Conservation (phyloP, 1,140 invertebrate genomes). For the Tetramorium simillimum region DNA sequence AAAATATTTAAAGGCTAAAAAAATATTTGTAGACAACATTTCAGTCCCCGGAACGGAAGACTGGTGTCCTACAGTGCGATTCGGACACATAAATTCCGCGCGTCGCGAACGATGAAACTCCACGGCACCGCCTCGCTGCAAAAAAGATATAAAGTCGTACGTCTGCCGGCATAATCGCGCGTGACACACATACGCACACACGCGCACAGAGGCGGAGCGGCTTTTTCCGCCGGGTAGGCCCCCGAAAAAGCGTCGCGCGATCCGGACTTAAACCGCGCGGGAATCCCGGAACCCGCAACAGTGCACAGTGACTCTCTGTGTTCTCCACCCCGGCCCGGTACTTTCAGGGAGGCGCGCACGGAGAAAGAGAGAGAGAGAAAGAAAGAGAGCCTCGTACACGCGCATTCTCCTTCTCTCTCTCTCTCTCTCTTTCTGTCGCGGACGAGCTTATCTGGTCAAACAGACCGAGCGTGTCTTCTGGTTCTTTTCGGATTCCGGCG, state of each 20-base stretch:
- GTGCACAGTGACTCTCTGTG: slow-evolving; percentile 43
- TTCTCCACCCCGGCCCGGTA: slow-evolving; percentile 4
- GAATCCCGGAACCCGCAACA: slow-evolving; percentile 51
- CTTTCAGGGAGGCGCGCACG: background rate
- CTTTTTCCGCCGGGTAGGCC: slow-evolving; percentile 31
- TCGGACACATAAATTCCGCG: slow-evolving; percentile 6
- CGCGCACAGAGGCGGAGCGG: background rate
- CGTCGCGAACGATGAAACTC: slow-evolving; percentile 17
- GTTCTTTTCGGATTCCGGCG: slow-evolving; percentile 49
- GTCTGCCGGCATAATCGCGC: slow-evolving; percentile 52
- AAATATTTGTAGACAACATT: background rate
- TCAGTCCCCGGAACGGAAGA: background rate
- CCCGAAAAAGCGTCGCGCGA: slow-evolving; percentile 52
- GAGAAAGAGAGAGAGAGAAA: background rate
- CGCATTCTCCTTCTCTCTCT: background rate
- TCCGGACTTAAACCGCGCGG: slow-evolving; percentile 45
- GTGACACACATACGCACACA: background rate
- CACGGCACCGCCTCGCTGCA: slow-evolving; percentile 11
- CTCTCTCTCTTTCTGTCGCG: background rate
- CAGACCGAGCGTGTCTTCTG: slow-evolving; percentile 55
- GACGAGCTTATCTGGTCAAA: slow-evolving; percentile 45
- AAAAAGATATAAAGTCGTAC: slow-evolving; percentile 39
- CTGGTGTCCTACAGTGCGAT: background rate
- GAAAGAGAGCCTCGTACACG: background rate
- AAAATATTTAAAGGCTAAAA: background rate